Base-by-base conservation (phyloP, 2,113 vertebrate genomes). In the Balaeniceps rex region DNA sequence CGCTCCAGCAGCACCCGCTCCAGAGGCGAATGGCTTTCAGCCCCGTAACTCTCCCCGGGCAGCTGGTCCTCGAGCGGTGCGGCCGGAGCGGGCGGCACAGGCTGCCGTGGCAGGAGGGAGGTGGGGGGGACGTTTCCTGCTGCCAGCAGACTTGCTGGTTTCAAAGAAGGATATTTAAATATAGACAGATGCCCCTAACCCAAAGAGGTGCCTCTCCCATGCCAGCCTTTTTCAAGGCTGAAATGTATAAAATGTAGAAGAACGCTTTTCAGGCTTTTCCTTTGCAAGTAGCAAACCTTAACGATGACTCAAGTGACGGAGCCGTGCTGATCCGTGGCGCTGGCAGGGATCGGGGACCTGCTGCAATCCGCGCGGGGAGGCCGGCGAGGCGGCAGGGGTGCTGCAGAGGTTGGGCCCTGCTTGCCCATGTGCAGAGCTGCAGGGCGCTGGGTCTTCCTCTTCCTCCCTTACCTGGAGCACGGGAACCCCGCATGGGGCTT, bases 291-390 rank as follows among this genome's bases (percentile, higher is more conserved):
- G 71, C 24, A 18, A 47, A 70, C 23, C 25, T 68, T 12, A 2
- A 2, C 0, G 0, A 8, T 52, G 51, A 33, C 29, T 11, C 10
- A 0, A 3, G 49, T 14, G 86, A 26, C 1, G 6, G 64, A 81
- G 58, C 68, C 4, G 6, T 38, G 52, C 57, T 8, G 49, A 9
- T 14, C 31, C 38, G 64, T 61, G 46, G 69, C 3, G 11, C 54
- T n/a, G 60, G 69, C 38, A 44, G 70, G 38, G 46, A 17, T 4
- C 10, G 1, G 34, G 49, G 66, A 58, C 9, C 23, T 61, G 15
- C 6, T 40, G 61, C 3, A 5, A 26, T n/a, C 60, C 4, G 2
- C 1, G 1, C 1, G 11, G 55, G 36, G 46, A 54, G 24, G 36
- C 42, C 34, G 12, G 49, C 3, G 9, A 46, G 36, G 81, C 5